Base-by-base conservation (phyloP, 2,888 invertebrate genomes). In the Phrixothrix hirtus region DNA sequence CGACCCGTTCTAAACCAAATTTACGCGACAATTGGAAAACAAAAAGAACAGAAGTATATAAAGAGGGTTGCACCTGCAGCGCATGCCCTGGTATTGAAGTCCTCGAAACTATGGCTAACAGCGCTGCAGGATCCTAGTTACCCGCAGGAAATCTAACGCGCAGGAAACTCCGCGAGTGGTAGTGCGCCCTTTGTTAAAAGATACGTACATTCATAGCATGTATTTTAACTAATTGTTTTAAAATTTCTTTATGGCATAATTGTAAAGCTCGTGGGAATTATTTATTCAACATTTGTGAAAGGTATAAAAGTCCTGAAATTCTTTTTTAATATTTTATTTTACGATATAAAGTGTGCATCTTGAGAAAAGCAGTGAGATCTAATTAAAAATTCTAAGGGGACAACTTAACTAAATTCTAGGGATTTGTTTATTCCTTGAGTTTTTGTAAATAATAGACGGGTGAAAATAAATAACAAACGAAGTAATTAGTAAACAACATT, bases 1-100 rank as follows among this genome's bases (percentile, higher is more conserved):
- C 7, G 48, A 48, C 48, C 48, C 34, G 35, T 34, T 48, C 41
- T 26, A 41, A 48, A 39, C 39, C 6, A 37, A 46, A 46, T 52
- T 46, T 46, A 46, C 30, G 41, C 31, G 42, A 51, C 27, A 51
- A 46, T 46, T 42, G 52, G 41, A 42, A 46, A 47, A 47, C 52
- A 47, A 43, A 39, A 29, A 12, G 39, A 38, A 52, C 41, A 46
- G 46, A 26, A 42, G 35, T 26, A 30, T 17, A 45, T 51, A 45
- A 45, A 39, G 44, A 36, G 38, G 13, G 44, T 12, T 29, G 36
- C 31, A 31, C 13, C 21, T 38, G 32, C 21, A 14, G 52, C 52
- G 52, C 52, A 52, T 52, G 52, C 46, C 41, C 52, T 26, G 42
- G 34, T 36, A 35, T 25, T 9, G 30, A 45, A 51, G 35, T 45